Evolutionary conservation across 2,797 vertebrate genomes (phyloP).

Genomic region (Diplodus sargus): DNA sequence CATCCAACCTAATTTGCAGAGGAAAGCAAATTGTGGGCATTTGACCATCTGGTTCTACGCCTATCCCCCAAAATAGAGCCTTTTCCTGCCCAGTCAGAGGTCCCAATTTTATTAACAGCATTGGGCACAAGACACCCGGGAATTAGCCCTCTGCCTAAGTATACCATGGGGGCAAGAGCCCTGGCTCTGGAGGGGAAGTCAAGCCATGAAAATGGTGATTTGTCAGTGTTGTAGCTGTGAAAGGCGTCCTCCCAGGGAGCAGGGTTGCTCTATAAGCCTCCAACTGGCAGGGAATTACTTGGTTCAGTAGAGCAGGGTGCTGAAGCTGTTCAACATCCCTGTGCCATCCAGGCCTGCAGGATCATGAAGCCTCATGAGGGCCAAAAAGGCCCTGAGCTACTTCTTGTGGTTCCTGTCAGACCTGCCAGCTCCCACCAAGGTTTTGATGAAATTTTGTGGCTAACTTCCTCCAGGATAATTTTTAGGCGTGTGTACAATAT

Average conservation of each 20-base stretch:
- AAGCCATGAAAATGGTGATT: slow-evolving; percentile 80
- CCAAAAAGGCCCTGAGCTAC: slow-evolving; percentile 59
- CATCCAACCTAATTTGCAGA: slow-evolving; percentile 78
- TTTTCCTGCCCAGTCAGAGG: slow-evolving; percentile 77
- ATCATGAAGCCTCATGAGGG: slow-evolving; percentile 52
- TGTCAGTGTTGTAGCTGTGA: slow-evolving; percentile 75
- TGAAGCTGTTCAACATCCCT: slow-evolving; percentile 64
- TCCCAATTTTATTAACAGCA: slow-evolving; percentile 82
- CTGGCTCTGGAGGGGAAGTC: slow-evolving; percentile 66
- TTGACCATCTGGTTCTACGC: slow-evolving; percentile 82
- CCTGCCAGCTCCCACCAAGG: slow-evolving; percentile 53
- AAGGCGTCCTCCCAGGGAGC: slow-evolving; percentile 72
- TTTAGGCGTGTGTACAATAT: slow-evolving; percentile 7
- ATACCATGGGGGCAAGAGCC: slow-evolving; percentile 56
- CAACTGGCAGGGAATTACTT: slow-evolving; percentile 79
- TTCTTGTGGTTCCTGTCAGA: slow-evolving; percentile 59
- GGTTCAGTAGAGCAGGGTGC: slow-evolving; percentile 78
- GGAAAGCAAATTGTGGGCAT: slow-evolving; percentile 79
- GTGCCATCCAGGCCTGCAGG: slow-evolving; percentile 61
- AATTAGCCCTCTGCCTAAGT: slow-evolving; percentile 73
- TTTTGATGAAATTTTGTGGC: slow-evolving; percentile 47
- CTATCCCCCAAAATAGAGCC: slow-evolving; percentile 73
- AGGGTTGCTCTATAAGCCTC: slow-evolving; percentile 59
- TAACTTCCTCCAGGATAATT: slow-evolving; percentile 40
- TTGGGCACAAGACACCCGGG: slow-evolving; percentile 72